Evolutionary conservation across 2,888 invertebrate species (phyloP), one percentile per base, ranked within the genome.

Genomic region (Pachymerium ferrugineum): DNA sequence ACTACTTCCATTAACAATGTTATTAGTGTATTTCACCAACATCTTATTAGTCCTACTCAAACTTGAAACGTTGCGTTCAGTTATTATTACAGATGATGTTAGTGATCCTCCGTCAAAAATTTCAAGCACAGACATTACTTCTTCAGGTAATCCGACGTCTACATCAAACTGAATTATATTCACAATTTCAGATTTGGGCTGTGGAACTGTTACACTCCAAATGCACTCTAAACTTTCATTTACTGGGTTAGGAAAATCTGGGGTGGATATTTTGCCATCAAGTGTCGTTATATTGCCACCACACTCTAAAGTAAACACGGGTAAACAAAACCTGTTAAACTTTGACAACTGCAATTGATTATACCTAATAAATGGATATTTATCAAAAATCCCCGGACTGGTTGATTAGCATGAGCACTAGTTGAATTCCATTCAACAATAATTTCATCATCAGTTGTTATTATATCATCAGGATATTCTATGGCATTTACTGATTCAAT

Each of bases 81-180:
- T 3, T 3, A 28, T 14, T 6, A 62, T 0, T 2, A 62, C 10
- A 28, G 25, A 1, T 25, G 62, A 25, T 62, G 62, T 62, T 2
- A 62, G 62, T 1, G 62, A 62, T 62, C 62, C 62, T 1, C 62
- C 62, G 28, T 62, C 62, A 62, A n/a, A 62, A 14, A 62, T 62
- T 62, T 62, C 28, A 62, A 62, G 28, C 8, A 10, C 3, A 5
- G 25, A 25, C n/a, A n/a, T n/a, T 3, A 28, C 14, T 3, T 62
- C 12, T 28, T 62, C 62, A 28, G 28, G 10, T 10, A 28, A 25
- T n/a, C n/a, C n/a, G n/a, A n/a, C n/a, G n/a, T n/a, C n/a, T n/a
- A 62, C 12, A 12, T 25, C 28, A 28, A 62, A 25, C 12, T 62
- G 25, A 28, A 62, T 28, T n/a, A 62, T 62, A 28, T 62, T 62